Evolutionary conservation across 30 jellyfish, hydroid and myxozoan genomes (phyloP).

Genomic region (Aurelia coerulea): DNA sequence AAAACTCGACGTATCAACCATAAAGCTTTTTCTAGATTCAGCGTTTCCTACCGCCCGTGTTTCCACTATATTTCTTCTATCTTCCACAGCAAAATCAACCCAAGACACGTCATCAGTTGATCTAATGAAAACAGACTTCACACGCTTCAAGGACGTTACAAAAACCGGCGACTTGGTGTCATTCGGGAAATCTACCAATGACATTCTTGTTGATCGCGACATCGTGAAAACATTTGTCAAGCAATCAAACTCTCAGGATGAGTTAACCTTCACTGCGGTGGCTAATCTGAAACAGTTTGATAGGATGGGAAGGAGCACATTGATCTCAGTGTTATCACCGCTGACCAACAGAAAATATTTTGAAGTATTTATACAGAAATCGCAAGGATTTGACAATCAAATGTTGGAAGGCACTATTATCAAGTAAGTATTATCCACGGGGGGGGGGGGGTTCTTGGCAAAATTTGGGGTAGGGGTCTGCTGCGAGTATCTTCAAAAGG

Average conservation of each 20-base stretch:
- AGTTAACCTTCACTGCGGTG: slow-evolving; percentile 11
- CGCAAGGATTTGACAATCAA: neutral
- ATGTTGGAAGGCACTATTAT: slow-evolving; percentile 5
- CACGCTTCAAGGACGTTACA: slow-evolving; percentile 39
- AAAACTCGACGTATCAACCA: no score
- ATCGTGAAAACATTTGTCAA: slow-evolving; percentile 10
- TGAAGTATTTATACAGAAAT: slow-evolving; percentile 19
- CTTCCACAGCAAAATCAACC: neutral
- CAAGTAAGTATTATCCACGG: slow-evolving; percentile 16
- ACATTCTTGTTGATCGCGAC: slow-evolving; percentile 5
- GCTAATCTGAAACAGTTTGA: slow-evolving; percentile 17
- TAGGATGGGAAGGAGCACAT: slow-evolving; percentile 13
- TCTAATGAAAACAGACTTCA: slow-evolving; percentile 1
- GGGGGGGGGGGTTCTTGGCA: no score
- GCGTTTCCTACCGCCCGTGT: no score
- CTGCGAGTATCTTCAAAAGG: no score
- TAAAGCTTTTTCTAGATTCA: no score
- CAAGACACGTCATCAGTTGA: slow-evolving; percentile 1
- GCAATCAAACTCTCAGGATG: slow-evolving; percentile 7
- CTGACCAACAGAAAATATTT: slow-evolving; percentile 16
- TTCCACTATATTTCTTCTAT: no score
- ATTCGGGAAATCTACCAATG: slow-evolving; percentile 37
- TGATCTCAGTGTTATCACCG: slow-evolving; percentile 21
- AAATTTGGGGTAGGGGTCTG: no score
- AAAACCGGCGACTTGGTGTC: slow-evolving; percentile 7